phyloP scores from a whole-genome alignment of 2,888 invertebrate genomes.

The Tenthredo notha region DNA sequence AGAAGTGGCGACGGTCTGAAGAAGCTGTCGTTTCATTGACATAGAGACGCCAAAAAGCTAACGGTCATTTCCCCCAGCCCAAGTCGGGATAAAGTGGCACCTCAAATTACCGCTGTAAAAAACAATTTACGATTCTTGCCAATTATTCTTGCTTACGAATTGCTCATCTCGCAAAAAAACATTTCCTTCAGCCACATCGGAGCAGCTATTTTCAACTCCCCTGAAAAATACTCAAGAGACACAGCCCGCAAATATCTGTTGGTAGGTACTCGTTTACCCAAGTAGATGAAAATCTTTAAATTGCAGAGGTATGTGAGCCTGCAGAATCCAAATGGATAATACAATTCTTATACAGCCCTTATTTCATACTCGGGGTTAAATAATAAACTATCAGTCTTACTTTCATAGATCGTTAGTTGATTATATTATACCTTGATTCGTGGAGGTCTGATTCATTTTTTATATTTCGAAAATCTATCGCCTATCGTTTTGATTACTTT shows the following conservation, averaged over 20 bases:
- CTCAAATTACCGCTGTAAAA: slow-evolving; percentile 22
- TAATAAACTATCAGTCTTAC: not conserved
- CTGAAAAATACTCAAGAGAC: not conserved
- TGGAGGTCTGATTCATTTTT: not conserved
- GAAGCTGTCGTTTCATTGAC: slow-evolving; percentile 24
- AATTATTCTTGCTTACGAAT: not conserved
- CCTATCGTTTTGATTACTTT: not conserved
- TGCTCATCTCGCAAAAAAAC: not conserved
- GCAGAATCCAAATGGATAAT: not conserved
- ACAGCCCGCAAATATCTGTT: not conserved
- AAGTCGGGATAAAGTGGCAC: not conserved
- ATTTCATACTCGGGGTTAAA: not conserved
- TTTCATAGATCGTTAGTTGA: not conserved
- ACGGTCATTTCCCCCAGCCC: slow-evolving; percentile 8
- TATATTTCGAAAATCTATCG: not conserved
- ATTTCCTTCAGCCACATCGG: not conserved
- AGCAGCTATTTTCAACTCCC: not conserved
- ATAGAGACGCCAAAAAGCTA: slow-evolving; percentile 21
- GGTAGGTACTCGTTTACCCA: not conserved
- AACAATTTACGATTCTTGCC: not conserved
- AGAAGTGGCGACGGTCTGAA: slow-evolving; percentile 30
- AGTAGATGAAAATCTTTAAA: not conserved
- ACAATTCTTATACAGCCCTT: not conserved
- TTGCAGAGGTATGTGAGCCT: not conserved
- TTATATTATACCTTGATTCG: not conserved